Evolutionary conservation across 2,113 vertebrate species (phyloP).

Genomic region (Hiodon tergisus): DNA sequence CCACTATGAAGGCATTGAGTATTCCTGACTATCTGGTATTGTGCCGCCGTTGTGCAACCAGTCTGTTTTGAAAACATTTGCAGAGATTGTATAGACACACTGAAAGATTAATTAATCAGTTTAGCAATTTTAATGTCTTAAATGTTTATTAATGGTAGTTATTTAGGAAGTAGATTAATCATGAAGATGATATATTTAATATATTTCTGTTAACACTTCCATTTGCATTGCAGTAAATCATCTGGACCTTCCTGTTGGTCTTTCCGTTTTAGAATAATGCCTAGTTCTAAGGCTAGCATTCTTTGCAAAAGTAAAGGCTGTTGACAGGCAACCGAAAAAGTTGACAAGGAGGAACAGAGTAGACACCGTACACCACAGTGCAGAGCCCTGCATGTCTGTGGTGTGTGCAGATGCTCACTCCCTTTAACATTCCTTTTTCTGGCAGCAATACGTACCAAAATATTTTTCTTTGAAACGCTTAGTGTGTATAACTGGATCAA

Average conservation of each 20-base stretch:
- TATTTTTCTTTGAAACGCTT: background rate
- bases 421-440: conserved; percentile 3
- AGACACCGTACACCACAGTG: background rate
- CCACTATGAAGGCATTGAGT: conserved; percentile 11
- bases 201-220: background rate
- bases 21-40: conserved; percentile 9
- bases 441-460: background rate
- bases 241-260: conserved; percentile 40
- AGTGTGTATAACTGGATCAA: conserved; percentile 1
- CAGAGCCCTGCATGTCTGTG: background rate
- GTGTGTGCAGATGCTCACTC: background rate
- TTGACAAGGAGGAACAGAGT: conserved; percentile 19
- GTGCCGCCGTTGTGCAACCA: conserved; percentile 31
- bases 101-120: no score
- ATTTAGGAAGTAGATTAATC: no score
- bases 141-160: no score
- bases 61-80: conserved; percentile 9
- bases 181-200: background rate
- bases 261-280: conserved; percentile 30
- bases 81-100: background rate
- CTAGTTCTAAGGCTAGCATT: conserved; percentile 11
- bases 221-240: conserved; percentile 35
- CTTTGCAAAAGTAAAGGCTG: conserved; percentile 36
- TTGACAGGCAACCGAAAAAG: conserved; percentile 54
- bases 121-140: no score